Evolutionary conservation across 1,140 invertebrate species (phyloP).

Genomic region (Vanessa atalanta): DNA sequence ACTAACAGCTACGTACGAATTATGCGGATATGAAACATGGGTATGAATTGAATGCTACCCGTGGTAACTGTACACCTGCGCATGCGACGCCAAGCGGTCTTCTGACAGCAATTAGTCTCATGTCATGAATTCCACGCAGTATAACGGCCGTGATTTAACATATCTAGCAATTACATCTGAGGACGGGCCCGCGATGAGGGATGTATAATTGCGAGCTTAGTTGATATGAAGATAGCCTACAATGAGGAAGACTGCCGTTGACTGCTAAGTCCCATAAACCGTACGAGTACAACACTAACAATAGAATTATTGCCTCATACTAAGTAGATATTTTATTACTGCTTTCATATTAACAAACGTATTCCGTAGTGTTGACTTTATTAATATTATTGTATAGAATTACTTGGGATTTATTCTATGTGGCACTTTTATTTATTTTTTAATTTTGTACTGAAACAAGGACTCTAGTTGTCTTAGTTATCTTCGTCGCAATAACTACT

Average conservation of each 20-base stretch:
- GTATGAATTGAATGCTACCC: conserved; percentile 9
- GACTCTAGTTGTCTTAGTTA: no score
- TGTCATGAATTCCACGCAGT: conserved; percentile 58
- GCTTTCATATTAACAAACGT: background rate
- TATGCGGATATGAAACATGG: conserved; percentile 26
- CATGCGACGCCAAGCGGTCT: conserved; percentile 66
- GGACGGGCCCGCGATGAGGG: conserved; percentile 31
- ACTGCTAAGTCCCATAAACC: background rate
- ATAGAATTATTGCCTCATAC: background rate
- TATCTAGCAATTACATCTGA: conserved; percentile 40
- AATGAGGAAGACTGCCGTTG: conserved; percentile 30
- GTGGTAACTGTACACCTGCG: conserved; percentile 60
- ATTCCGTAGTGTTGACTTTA: no score
- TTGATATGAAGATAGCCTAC: conserved; percentile 31
- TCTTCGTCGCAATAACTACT: no score
- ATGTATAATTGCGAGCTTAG: conserved; percentile 37
- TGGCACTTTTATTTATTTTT: no score
- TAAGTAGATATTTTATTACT: background rate
- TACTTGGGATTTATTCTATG: no score
- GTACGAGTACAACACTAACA: background rate
- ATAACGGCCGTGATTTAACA: conserved; percentile 42
- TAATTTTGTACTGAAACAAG: no score
- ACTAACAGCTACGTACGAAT: background rate
- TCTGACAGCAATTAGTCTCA: conserved; percentile 64
- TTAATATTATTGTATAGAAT: no score